These are phyloP conservation scores for Sphaerophoria taeniata DNA, from an alignment of 2,888 invertebrate species.

Conservation along the genomic window DNA sequence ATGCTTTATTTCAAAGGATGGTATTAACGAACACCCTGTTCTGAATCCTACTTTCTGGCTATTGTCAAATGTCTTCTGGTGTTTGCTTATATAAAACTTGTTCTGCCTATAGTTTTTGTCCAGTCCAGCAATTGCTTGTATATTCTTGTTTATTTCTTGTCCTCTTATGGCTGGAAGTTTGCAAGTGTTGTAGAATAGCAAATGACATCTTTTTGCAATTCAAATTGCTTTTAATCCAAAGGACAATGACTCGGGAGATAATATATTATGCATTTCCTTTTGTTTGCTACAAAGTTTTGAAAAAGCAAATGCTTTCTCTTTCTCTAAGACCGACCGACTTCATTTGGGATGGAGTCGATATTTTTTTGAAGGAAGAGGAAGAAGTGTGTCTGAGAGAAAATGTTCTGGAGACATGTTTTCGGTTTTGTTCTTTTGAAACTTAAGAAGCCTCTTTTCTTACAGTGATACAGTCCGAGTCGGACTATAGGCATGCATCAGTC, in stretches of 20 bases:
- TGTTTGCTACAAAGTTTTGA: background rate
- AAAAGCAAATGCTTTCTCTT: slow-evolving; percentile 17
- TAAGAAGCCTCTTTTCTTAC: no score
- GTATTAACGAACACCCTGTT: no score
- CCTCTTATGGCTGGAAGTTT: background rate
- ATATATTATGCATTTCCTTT: background rate
- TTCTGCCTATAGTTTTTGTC: background rate
- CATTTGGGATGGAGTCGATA: no score
- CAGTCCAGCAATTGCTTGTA: slow-evolving; percentile 15
- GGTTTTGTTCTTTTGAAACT: no score
- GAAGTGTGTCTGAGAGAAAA: no score
- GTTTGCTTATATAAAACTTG: slow-evolving; percentile 32
- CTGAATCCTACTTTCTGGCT: no score
- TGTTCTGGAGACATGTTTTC: no score
- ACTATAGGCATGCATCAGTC: no score
- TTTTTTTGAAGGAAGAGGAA: no score
- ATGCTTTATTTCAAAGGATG: no score
- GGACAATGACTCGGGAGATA: slow-evolving; percentile 30
- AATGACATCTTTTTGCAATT: slow-evolving; percentile 45
- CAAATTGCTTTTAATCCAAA: slow-evolving; percentile 55
- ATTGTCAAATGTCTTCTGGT: background rate
- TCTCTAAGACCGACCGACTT: background rate
- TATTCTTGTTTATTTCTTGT: slow-evolving; percentile 41
- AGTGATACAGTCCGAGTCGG: no score
- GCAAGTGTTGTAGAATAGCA: background rate